These are phyloP conservation scores for Xanthia icteritia DNA, from an alignment of 2,888 invertebrate genomes.

Conservation along the genomic window DNA sequence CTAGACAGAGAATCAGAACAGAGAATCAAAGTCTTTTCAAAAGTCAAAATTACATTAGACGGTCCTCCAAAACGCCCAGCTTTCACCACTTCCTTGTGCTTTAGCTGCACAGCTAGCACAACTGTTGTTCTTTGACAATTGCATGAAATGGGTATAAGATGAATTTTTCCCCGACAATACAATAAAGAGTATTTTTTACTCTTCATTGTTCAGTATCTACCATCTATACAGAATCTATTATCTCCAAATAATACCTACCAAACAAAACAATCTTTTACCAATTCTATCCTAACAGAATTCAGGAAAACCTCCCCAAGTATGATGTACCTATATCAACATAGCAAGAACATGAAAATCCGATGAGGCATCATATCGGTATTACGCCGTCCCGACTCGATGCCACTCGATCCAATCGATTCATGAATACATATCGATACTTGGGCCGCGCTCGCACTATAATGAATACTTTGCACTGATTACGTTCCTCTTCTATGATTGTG, in stretches of 20 bases:
- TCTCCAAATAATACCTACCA: neutral
- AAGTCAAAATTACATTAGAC: too few species aligned
- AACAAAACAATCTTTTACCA: constrained; percentile 29
- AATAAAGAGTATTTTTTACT: neutral
- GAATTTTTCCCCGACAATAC: neutral
- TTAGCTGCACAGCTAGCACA: too few species aligned
- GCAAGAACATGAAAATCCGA: constrained; percentile 62
- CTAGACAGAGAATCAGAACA: too few species aligned
- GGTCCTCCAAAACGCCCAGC: too few species aligned
- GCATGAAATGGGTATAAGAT: too few species aligned
- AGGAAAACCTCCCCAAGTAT: constrained; percentile 9
- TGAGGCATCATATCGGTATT: constrained; percentile 81
- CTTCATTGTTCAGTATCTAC: neutral
- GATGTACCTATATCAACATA: constrained; percentile 42
- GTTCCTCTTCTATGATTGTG: constrained; percentile 46
- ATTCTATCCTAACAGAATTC: constrained; percentile 1
- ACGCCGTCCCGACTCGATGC: constrained; percentile 71
- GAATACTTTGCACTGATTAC: constrained; percentile 68
- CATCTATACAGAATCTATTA: neutral
- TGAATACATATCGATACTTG: constrained; percentile 79
- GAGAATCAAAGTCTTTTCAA: too few species aligned
- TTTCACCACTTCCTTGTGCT: too few species aligned
- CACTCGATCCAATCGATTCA: constrained; percentile 76
- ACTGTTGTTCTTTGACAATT: too few species aligned
- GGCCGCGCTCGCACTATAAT: constrained; percentile 57